Evolutionary conservation across 2,113 vertebrate species (phyloP).

Genomic region (Psammodynastes pulverulentus): DNA sequence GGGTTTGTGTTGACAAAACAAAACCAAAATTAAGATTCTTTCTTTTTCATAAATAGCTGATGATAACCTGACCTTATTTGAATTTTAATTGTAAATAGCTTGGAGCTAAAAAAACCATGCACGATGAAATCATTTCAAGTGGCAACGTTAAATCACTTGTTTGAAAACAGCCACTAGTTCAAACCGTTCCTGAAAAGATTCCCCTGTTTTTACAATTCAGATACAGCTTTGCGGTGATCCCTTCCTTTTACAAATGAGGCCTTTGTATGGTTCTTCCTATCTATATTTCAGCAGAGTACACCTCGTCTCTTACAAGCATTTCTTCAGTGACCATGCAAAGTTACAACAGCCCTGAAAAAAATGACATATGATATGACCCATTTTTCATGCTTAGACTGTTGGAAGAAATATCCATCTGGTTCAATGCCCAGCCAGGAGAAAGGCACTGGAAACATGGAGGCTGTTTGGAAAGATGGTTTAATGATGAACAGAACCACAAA

Average conservation of each 20-base stretch:
- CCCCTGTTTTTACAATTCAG: background rate
- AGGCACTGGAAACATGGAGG: too few relatives aligned
- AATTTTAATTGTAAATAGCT: slow-evolving; percentile 70
- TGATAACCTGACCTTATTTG: slow-evolving; percentile 67
- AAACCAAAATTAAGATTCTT: slow-evolving; percentile 63
- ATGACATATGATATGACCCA: background rate
- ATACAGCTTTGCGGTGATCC: background rate
- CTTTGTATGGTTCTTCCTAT: background rate
- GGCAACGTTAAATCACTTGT: slow-evolving; percentile 49
- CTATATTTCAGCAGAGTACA: background rate
- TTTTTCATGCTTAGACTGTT: background rate
- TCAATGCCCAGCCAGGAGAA: too few relatives aligned
- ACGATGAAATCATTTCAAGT: slow-evolving; percentile 67
- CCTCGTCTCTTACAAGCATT: background rate
- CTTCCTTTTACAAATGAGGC: background rate
- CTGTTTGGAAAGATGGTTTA: too few relatives aligned
- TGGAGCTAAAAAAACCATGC: slow-evolving; percentile 68
- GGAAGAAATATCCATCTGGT: too few relatives aligned
- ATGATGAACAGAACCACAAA: too few relatives aligned
- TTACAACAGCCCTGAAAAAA: background rate
- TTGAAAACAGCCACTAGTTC: slow-evolving; percentile 56
- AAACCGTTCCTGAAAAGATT: slow-evolving; percentile 17
- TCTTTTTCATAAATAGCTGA: slow-evolving; percentile 63
- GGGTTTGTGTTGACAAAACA: slow-evolving; percentile 61
- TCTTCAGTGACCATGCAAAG: background rate